These are phyloP conservation scores for Malurus leucopterus DNA, from an alignment of 2,797 vertebrate species.

Conservation along the genomic window DNA sequence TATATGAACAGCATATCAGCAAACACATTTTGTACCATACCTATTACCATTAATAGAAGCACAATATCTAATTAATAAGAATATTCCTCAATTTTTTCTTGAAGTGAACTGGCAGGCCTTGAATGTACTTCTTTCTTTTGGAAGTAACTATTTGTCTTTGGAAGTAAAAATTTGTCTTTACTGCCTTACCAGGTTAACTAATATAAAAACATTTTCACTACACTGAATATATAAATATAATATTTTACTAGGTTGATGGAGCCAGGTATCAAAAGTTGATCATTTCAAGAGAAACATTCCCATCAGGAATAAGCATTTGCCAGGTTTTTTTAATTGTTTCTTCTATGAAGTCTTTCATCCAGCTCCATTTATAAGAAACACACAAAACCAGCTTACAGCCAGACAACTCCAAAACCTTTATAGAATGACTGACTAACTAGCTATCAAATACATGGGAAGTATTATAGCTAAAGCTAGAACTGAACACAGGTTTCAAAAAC, in stretches of 20 bases:
- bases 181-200: not conserved
- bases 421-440: not conserved
- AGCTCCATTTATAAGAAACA: not conserved
- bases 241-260: constrained; percentile 70
- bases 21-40: not conserved
- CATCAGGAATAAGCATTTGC: constrained; percentile 57
- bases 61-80: not conserved
- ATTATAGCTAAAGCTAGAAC: not conserved
- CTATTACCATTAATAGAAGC: not conserved
- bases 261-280: constrained; percentile 74
- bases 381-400: not conserved
- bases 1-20: not conserved
- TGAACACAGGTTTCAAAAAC: not conserved
- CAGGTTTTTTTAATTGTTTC: not conserved
- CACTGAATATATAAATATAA: not conserved
- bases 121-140: constrained; percentile 74
- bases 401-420: not conserved
- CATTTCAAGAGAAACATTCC: constrained; percentile 79
- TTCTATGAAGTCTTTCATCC: not conserved
- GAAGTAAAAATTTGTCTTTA: not conserved
- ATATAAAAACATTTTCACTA: constrained; percentile 70
- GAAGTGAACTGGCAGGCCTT: not conserved
- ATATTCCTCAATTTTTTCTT: not conserved
- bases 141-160: constrained; percentile 63
- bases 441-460: not conserved